Conservation (phyloP, 2,888 invertebrate species). For the Synanthedon andrenaeformis region DNA sequence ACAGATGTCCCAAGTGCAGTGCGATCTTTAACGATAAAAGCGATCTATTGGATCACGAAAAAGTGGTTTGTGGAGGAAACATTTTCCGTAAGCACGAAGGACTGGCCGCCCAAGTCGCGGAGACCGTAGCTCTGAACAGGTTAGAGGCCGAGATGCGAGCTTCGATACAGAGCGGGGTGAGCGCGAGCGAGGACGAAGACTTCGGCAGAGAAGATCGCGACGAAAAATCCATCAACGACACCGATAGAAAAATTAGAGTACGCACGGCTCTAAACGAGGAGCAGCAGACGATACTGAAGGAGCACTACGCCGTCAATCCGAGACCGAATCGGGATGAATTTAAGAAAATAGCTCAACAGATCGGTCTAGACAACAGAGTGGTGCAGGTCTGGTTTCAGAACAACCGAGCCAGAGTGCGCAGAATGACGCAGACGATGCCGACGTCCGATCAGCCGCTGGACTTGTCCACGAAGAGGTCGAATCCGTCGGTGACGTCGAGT, state of each 20-base stretch:
- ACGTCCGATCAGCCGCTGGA: slow-evolving; percentile 87
- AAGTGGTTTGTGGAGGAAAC: slow-evolving; percentile 70
- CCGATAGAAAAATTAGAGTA: slow-evolving; percentile 86
- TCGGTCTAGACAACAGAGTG: slow-evolving; percentile 81
- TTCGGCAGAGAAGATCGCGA: slow-evolving; percentile 60
- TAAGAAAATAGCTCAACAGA: slow-evolving; percentile 84
- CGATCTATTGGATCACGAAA: slow-evolving; percentile 80
- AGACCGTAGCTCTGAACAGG: slow-evolving; percentile 71
- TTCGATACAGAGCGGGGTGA: slow-evolving; percentile 60
- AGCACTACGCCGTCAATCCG: slow-evolving; percentile 90
- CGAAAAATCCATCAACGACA: slow-evolving; percentile 69
- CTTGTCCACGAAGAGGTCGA: slow-evolving; percentile 85
- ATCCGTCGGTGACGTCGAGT: slow-evolving; percentile 65
- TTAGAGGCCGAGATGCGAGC: slow-evolving; percentile 62
- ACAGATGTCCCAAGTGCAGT: slow-evolving; percentile 72
- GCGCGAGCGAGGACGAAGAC: slow-evolving; percentile 75
- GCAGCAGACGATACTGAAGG: slow-evolving; percentile 88
- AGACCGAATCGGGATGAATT: slow-evolving; percentile 95
- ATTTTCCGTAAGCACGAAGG: slow-evolving; percentile 76
- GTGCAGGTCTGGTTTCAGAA: slow-evolving; percentile 98
- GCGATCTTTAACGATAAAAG: slow-evolving; percentile 69
- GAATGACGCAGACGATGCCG: slow-evolving; percentile 62
- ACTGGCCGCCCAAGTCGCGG: slow-evolving; percentile 82
- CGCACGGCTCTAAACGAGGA: slow-evolving; percentile 95
- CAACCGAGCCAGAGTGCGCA: slow-evolving; percentile 88